Percentiles rank a stretch among this genome's conserved stretches.
These are phyloP conservation scores for Tanytarsus gracilentus DNA, from an alignment of 2,888 invertebrate genomes.

Conservation along the genomic window DNA sequence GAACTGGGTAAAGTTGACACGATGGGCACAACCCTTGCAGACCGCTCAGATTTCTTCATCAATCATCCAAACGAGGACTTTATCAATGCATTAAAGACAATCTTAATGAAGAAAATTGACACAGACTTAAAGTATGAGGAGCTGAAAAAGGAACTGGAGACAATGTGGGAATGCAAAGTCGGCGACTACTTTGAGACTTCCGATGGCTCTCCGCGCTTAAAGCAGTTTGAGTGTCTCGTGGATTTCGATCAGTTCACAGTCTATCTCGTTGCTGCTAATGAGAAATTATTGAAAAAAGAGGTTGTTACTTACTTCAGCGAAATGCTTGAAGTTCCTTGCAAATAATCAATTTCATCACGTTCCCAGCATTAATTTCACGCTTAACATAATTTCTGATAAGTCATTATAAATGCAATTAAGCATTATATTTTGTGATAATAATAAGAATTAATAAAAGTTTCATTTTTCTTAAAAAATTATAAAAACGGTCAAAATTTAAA, in stretches of 20 bases:
- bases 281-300: neutral
- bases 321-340: neutral
- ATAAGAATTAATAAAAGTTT: neutral
- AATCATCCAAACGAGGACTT: neutral
- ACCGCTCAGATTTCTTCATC: neutral
- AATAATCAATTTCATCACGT: neutral
- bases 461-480: too few species aligned
- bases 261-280: neutral
- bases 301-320: neutral
- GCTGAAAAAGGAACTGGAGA: neutral
- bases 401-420: neutral
- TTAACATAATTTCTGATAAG: neutral
- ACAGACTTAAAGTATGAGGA: neutral
- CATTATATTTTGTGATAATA: neutral
- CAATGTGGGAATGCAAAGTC: neutral
- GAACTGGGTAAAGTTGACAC: neutral
- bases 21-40: neutral
- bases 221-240: neutral
- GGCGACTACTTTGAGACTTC: neutral
- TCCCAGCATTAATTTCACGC: neutral
- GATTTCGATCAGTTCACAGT: slow-evolving; percentile 5
- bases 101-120: neutral
- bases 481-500: too few species aligned
- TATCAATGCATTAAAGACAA: neutral
- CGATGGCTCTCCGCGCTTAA: too few species aligned